These are phyloP conservation scores for Thamnophis elegans DNA, from an alignment of 2,797 vertebrate genomes.

Conservation along the genomic window DNA sequence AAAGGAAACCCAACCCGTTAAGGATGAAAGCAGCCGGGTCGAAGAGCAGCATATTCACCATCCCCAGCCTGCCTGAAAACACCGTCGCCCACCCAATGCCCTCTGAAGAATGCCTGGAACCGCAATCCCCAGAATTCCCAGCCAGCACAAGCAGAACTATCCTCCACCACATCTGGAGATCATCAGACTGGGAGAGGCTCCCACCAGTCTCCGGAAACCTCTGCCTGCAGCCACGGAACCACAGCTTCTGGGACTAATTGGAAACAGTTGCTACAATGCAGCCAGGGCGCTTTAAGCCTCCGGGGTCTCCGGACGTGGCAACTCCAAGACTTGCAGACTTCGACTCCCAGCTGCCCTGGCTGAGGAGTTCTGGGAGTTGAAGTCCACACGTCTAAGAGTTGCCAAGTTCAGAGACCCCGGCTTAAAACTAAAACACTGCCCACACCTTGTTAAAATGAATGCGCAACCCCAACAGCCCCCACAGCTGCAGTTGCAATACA, in stretches of 20 bases:
- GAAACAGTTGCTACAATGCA: background rate
- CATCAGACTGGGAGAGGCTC: background rate
- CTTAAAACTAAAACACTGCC: background rate
- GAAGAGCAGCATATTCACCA: background rate
- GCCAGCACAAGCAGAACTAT: background rate
- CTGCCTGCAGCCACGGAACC: background rate
- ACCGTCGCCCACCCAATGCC: background rate
- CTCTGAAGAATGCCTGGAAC: background rate
- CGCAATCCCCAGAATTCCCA: background rate
- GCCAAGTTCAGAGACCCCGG: background rate
- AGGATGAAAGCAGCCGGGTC: background rate
- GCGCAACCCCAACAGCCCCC: background rate
- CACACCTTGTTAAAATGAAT: background rate
- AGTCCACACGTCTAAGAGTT: background rate
- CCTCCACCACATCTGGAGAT: background rate
- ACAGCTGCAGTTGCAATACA: background rate
- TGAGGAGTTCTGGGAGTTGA: background rate
- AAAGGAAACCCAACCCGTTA: background rate
- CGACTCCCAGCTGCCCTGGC: background rate
- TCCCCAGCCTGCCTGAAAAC: too few species aligned
- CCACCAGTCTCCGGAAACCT: background rate
- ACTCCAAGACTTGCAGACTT: background rate
- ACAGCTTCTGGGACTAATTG: background rate
- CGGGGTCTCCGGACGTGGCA: background rate
- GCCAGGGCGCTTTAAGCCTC: background rate